These are phyloP conservation scores for Saturnia japonica DNA, from an alignment of 2,888 invertebrate genomes.

Conservation along the genomic window DNA sequence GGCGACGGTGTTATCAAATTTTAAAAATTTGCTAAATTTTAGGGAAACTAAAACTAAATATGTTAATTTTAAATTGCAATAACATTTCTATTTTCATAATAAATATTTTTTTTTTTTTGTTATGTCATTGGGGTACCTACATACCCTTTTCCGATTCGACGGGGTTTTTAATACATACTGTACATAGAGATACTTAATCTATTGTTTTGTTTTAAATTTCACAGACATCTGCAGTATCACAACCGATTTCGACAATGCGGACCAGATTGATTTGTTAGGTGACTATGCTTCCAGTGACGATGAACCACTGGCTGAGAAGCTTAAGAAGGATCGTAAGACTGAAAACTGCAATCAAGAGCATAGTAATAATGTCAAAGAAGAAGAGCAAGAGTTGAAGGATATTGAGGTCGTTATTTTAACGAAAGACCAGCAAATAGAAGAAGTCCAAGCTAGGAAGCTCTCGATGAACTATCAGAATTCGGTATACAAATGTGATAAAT, in stretches of 20 bases:
- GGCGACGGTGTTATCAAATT: no score
- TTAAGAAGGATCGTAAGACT: neutral
- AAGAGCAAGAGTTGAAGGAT: conserved; percentile 28
- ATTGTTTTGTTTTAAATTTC: neutral
- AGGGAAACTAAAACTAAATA: no score
- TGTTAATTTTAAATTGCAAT: no score
- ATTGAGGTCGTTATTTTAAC: conserved; percentile 48
- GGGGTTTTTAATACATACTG: no score
- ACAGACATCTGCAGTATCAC: conserved; percentile 9
- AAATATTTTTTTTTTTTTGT: no score
- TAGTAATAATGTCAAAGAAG: neutral
- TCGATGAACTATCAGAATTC: conserved; percentile 59
- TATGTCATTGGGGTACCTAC: no score
- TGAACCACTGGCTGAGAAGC: conserved; percentile 18
- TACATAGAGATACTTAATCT: no score
- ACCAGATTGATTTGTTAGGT: conserved; percentile 15
- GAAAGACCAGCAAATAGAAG: conserved; percentile 57
- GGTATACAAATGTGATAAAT: conserved; percentile 60
- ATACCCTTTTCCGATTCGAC: no score
- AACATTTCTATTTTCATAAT: no score
- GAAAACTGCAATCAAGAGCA: neutral
- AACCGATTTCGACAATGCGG: neutral
- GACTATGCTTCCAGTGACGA: conserved; percentile 24
- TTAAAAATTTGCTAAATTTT: no score
- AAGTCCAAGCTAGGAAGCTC: conserved; percentile 48